Conservation (phyloP, 1,140 invertebrate species). For the Drosophila subpulchrella region DNA sequence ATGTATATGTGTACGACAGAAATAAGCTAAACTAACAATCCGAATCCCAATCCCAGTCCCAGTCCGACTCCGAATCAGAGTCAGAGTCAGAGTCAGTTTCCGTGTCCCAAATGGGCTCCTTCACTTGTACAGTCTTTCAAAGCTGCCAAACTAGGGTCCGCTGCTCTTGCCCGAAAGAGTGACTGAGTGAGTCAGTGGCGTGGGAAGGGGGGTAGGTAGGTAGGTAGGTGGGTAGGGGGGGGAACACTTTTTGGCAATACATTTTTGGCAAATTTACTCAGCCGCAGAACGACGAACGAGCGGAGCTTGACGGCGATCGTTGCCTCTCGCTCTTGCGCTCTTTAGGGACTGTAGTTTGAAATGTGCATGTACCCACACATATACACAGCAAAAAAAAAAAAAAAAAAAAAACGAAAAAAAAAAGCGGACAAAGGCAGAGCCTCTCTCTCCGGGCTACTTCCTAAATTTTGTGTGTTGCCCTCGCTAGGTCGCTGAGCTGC, state of each 20-base stretch:
- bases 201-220: slow-evolving; percentile 3
- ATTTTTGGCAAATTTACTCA: slow-evolving; percentile 49
- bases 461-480: slow-evolving; percentile 71
- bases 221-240: slow-evolving; percentile 5
- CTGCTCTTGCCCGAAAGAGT: background rate
- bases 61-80: slow-evolving; percentile 17
- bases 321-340: slow-evolving; percentile 1
- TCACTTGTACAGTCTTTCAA: slow-evolving; percentile 58
- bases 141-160: slow-evolving; percentile 9
- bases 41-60: background rate
- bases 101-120: slow-evolving; percentile 12
- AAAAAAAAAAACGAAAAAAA: slow-evolving; percentile 8
- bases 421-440: background rate
- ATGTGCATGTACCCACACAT: slow-evolving; percentile 50
- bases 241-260: background rate
- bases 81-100: slow-evolving; percentile 9
- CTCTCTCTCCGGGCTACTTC: slow-evolving; percentile 46
- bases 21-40: slow-evolving; percentile 8
- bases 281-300: slow-evolving; percentile 18
- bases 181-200: background rate
- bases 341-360: slow-evolving; percentile 53
- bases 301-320: slow-evolving; percentile 32
- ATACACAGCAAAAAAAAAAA: slow-evolving; percentile 3
- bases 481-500: slow-evolving; percentile 68
- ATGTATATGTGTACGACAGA: slow-evolving; percentile 6